These are phyloP conservation scores for Anguilla japonica DNA, from an alignment of 2,113 vertebrate genomes.

Conservation along the genomic window DNA sequence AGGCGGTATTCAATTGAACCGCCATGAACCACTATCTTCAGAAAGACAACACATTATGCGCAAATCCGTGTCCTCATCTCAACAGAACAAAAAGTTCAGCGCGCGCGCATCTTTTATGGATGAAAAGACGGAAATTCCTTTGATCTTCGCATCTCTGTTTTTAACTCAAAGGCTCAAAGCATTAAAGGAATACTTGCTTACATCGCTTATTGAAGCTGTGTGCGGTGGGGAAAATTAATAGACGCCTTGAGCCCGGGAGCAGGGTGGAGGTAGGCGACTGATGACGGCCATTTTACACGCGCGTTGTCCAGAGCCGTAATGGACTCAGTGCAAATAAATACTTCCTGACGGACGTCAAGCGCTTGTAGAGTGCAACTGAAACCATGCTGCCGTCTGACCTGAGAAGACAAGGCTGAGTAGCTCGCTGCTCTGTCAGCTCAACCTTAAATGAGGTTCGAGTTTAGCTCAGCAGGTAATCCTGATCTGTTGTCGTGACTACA, in stretches of 20 bases:
- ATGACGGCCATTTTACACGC: neutral
- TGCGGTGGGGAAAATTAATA: neutral
- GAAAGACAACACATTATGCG: neutral
- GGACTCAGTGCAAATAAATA: neutral
- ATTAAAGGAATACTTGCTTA: neutral
- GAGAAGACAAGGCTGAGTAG: neutral
- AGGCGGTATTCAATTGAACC: neutral
- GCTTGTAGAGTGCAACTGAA: neutral
- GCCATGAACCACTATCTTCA: neutral
- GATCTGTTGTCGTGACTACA: neutral
- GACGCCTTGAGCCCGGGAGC: neutral
- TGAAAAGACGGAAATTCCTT: neutral
- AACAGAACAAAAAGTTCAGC: neutral
- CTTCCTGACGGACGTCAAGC: neutral
- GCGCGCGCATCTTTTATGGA: neutral
- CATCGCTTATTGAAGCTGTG: neutral
- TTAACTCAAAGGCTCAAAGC: neutral
- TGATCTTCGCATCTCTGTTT: neutral
- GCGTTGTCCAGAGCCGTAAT: neutral
- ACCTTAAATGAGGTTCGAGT: neutral
- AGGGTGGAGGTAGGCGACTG: neutral
- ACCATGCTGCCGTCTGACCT: neutral
- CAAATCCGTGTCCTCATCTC: neutral
- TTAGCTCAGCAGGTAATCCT: neutral
- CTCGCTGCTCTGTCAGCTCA: neutral